A percentile compares a stretch with the other conserved stretches of the same genome.
These are phyloP conservation scores for Cremastobaeus sp. DNA, from an alignment of 2,888 invertebrate genomes.

Conservation along the genomic window DNA sequence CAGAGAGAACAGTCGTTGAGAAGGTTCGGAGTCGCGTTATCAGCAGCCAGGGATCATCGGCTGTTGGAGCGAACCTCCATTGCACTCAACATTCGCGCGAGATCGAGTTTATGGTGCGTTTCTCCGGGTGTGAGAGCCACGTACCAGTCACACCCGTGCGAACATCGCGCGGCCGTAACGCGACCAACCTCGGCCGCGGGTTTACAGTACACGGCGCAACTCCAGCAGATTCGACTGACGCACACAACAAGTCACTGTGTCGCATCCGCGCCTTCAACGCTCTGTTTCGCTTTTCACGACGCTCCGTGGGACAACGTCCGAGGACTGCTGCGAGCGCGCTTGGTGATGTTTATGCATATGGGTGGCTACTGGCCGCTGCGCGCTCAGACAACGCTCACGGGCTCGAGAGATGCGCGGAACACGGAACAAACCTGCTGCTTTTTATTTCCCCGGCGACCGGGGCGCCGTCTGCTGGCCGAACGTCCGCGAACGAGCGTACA, in stretches of 20 bases:
- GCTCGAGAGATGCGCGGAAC: conserved; percentile 29
- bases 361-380: conserved; percentile 49
- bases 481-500: background rate
- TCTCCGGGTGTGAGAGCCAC: conserved; percentile 9
- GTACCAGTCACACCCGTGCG: conserved; percentile 32
- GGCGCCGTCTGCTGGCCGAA: conserved; percentile 25
- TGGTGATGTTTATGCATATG: conserved; percentile 45
- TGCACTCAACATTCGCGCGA: conserved; percentile 18
- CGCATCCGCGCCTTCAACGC: conserved; percentile 19
- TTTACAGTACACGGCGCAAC: background rate
- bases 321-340: conserved; percentile 35
- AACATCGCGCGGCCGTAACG: conserved; percentile 25
- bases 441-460: conserved; percentile 15
- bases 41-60: conserved; percentile 13
- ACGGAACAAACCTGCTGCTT: conserved; percentile 17
- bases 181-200: conserved; percentile 22
- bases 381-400: conserved; percentile 34
- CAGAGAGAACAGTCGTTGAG: too few relatives aligned
- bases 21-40: conserved; percentile 2
- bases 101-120: conserved; percentile 6
- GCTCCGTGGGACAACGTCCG: conserved; percentile 22
- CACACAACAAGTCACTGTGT: conserved; percentile 1
- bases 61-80: conserved; percentile 20
- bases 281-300: conserved; percentile 6
- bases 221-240: background rate